phyloP scores from a whole-genome alignment of 2,888 invertebrate species.

The Agrilus biguttatus region DNA sequence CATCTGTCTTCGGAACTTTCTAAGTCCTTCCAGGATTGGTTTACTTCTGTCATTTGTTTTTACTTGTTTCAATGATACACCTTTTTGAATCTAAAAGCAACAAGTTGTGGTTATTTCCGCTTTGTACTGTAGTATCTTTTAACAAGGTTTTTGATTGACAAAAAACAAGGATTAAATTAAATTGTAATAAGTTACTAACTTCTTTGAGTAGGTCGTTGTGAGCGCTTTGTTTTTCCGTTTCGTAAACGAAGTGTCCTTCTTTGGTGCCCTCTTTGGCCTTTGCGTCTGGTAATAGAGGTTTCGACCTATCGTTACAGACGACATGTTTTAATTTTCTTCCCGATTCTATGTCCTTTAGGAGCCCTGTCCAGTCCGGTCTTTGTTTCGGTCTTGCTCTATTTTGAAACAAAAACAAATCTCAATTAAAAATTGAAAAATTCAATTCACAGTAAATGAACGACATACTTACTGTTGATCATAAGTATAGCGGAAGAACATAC shows the following conservation, averaged over 20 bases:
- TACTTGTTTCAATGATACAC: constrained; percentile 58
- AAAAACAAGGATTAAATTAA: no score
- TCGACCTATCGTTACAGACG: constrained; percentile 67
- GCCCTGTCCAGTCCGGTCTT: constrained; percentile 77
- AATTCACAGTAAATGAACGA: no score
- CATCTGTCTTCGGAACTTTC: constrained; percentile 78
- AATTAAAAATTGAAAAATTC: no score
- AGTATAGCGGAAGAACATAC: no score
- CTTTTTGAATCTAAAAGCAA: constrained; percentile 50
- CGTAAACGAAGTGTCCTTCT: constrained; percentile 64
- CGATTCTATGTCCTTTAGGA: constrained; percentile 84
- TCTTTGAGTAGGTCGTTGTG: constrained; percentile 66
- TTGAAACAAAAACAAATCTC: no score
- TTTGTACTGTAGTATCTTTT: no score
- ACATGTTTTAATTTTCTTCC: constrained; percentile 68
- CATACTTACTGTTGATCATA: no score
- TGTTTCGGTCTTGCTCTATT: constrained; percentile 53
- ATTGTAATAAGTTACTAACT: constrained; percentile 13
- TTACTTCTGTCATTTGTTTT: constrained; percentile 77
- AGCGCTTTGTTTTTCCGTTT: constrained; percentile 65
- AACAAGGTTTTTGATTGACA: not conserved
- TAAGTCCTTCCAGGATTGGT: constrained; percentile 66
- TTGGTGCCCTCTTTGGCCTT: constrained; percentile 40
- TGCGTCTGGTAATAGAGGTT: constrained; percentile 38
- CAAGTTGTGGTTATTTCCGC: no score